Evolutionary conservation across 2,888 invertebrate species (phyloP).

Genomic region (Brachypalpus laphriformis): DNA sequence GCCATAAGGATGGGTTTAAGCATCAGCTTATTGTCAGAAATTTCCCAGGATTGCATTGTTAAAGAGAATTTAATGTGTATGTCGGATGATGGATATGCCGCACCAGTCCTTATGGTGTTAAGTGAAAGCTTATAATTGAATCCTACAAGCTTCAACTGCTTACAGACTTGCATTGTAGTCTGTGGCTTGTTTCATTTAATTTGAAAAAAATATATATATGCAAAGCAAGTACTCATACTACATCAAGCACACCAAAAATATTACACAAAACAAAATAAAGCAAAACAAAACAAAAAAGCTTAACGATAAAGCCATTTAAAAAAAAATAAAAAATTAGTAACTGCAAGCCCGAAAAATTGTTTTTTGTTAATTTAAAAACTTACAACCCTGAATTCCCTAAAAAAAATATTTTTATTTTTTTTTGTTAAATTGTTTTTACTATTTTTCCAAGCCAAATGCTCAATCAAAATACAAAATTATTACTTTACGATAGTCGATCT

Average conservation of each 20-base stretch:
- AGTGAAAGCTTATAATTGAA: background rate
- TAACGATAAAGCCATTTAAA: slow-evolving; percentile 13
- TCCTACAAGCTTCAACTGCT: background rate
- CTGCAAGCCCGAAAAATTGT: slow-evolving; percentile 31
- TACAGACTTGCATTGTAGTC: background rate
- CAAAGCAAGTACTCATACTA: slow-evolving; percentile 66
- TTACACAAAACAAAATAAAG: slow-evolving; percentile 29
- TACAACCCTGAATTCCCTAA: slow-evolving; percentile 27
- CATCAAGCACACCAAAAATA: slow-evolving; percentile 60
- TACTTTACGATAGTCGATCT: slow-evolving; percentile 40
- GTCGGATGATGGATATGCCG: background rate
- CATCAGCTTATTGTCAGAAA: too few species aligned
- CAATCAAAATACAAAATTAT: slow-evolving; percentile 18
- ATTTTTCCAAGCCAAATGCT: slow-evolving; percentile 34
- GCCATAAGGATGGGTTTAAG: too few species aligned
- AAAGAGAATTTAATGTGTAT: background rate
- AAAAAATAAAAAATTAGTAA: slow-evolving; percentile 2
- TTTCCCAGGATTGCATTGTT: too few species aligned
- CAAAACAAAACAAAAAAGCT: slow-evolving; percentile 42
- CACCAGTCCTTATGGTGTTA: background rate
- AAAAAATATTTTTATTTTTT: background rate
- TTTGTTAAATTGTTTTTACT: too few species aligned
- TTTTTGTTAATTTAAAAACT: slow-evolving; percentile 5
- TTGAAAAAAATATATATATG: background rate
- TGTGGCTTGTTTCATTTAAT: background rate